phyloP scores from a whole-genome alignment of 2,888 invertebrate genomes.

The Leistus spinibarbis region DNA sequence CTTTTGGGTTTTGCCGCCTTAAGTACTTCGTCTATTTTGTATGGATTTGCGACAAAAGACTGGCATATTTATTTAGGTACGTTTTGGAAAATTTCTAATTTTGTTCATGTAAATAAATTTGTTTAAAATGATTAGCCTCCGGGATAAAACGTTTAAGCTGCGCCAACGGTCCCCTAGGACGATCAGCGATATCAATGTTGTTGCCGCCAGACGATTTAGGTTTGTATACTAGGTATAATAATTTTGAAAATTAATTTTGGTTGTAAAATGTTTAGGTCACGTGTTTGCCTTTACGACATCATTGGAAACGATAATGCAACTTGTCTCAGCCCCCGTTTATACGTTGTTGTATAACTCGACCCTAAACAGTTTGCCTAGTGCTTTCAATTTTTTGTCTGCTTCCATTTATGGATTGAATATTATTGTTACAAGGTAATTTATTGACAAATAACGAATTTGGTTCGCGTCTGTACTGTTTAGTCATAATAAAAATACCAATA shows the following conservation, averaged over 20 bases:
- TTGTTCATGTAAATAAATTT: not conserved
- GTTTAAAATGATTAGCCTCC: slow-evolving; percentile 5
- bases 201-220: slow-evolving; percentile 36
- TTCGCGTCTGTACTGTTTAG: no score
- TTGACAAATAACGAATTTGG: no score
- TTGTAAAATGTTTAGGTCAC: slow-evolving; percentile 19
- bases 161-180: slow-evolving; percentile 23
- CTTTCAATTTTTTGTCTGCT: slow-evolving; percentile 30
- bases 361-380: slow-evolving; percentile 14
- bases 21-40: slow-evolving; percentile 19
- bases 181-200: slow-evolving; percentile 30
- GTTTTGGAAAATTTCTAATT: not conserved
- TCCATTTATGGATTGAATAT: slow-evolving; percentile 19
- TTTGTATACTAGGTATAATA: not conserved
- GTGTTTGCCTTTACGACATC: slow-evolving; percentile 35
- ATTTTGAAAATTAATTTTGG: not conserved
- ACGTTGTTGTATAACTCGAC: slow-evolving; percentile 31
- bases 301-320: slow-evolving; percentile 29
- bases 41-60: slow-evolving; percentile 15
- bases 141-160: slow-evolving; percentile 27
- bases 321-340: slow-evolving; percentile 25
- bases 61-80: slow-evolving; percentile 33
- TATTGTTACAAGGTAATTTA: slow-evolving; percentile 15
- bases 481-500: not conserved
- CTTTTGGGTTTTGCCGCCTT: slow-evolving; percentile 15